Evolutionary conservation across 2,888 invertebrate species (phyloP).

Genomic region (Luperina nickerlii): DNA sequence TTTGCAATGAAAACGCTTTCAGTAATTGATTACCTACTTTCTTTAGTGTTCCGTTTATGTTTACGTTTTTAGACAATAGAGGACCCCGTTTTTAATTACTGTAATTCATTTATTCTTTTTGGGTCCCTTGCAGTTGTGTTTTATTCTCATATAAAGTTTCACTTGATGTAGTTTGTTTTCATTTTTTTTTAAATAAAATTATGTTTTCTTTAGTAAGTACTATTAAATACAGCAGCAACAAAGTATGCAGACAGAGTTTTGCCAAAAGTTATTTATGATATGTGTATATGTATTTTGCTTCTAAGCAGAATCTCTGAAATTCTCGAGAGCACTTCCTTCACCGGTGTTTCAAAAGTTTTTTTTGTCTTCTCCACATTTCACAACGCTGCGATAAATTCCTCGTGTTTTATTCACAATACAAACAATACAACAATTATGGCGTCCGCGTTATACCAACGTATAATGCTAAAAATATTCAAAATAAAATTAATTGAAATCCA

Average conservation of each 20-base stretch:
- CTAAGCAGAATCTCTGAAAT: slow-evolving; percentile 27
- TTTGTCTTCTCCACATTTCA: slow-evolving; percentile 20
- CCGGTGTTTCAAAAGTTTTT: slow-evolving; percentile 49
- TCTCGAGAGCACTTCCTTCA: slow-evolving; percentile 21
- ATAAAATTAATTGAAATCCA: slow-evolving; percentile 3
- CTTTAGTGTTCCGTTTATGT: slow-evolving; percentile 37
- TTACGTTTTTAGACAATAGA: slow-evolving; percentile 1
- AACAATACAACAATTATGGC: background rate
- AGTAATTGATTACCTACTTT: slow-evolving; percentile 56
- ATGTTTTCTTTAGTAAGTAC: background rate
- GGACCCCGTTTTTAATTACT: background rate
- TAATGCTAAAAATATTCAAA: background rate
- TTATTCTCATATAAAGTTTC: slow-evolving; percentile 2
- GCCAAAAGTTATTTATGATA: background rate
- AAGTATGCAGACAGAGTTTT: slow-evolving; percentile 17
- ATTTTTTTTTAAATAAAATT: background rate
- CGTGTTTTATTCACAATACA: slow-evolving; percentile 20
- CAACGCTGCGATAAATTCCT: slow-evolving; percentile 8
- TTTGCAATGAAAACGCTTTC: slow-evolving; percentile 43
- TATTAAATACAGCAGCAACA: background rate
- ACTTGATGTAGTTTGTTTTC: background rate
- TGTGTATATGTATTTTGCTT: slow-evolving; percentile 30
- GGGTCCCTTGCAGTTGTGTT: background rate
- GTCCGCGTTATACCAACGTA: background rate
- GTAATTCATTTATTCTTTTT: background rate